Evolutionary conservation across 2,797 vertebrate species (phyloP).

Genomic region (Hafferia zeledoni): DNA sequence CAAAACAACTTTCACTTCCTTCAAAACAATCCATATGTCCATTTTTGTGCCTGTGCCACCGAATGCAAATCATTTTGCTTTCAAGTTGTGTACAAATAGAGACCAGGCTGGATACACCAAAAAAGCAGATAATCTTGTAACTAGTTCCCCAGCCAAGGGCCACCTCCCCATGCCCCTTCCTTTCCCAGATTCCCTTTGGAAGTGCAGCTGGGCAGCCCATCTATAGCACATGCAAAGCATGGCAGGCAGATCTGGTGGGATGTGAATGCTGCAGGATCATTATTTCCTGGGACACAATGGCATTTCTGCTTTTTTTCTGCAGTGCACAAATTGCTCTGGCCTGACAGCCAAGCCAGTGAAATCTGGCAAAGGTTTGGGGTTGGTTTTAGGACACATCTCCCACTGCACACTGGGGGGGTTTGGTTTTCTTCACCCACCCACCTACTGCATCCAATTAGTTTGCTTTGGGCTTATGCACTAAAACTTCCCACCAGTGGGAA

Average conservation of each 20-base stretch:
- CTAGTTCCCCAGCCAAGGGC: background rate
- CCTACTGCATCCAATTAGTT: background rate
- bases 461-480: background rate
- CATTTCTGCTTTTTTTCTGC: background rate
- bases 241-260: background rate
- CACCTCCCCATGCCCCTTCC: background rate
- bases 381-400: background rate
- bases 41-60: background rate
- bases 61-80: background rate
- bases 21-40: conserved; percentile 3
- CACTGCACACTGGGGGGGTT: background rate
- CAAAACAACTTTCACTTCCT: conserved; percentile 22
- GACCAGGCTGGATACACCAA: background rate
- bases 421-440: background rate
- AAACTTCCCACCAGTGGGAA: background rate
- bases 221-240: background rate
- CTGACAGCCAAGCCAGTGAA: background rate
- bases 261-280: background rate
- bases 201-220: conserved; percentile 8
- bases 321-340: background rate
- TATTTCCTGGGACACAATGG: conserved; percentile 1
- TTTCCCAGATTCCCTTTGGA: background rate
- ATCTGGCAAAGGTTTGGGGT: background rate
- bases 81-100: background rate
- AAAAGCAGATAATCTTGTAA: background rate